These are phyloP conservation scores for Chironomus striatipennis DNA, from an alignment of 1,140 invertebrate species.

Conservation along the genomic window DNA sequence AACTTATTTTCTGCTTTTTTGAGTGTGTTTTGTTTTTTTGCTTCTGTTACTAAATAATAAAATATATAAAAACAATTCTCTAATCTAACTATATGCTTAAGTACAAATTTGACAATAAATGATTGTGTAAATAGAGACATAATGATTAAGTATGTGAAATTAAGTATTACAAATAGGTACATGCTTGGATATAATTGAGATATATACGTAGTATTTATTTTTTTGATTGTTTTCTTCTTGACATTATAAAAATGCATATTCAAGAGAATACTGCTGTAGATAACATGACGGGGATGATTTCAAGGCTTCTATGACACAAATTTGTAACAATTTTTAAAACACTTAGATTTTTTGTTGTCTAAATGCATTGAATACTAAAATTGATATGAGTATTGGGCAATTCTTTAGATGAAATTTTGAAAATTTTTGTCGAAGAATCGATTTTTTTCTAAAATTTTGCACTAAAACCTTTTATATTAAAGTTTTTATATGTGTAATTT, in stretches of 20 bases:
- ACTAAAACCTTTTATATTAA: no score
- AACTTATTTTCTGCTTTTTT: not conserved
- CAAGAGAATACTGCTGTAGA: not conserved
- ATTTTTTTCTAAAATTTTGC: no score
- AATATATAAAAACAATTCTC: not conserved
- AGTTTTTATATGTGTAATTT: no score
- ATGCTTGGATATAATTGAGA: not conserved
- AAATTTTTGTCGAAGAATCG: no score
- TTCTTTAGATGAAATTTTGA: no score
- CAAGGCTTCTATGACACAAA: not conserved
- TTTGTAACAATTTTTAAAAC: not conserved
- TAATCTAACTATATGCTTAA: not conserved
- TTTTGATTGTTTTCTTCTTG: not conserved
- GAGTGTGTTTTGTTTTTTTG: no score
- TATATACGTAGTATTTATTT: not conserved
- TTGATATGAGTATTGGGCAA: no score
- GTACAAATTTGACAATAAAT: not conserved
- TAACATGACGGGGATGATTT: not conserved
- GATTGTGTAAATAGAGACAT: not conserved
- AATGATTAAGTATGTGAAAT: conserved; percentile 1
- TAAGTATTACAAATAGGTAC: not conserved
- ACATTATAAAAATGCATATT: not conserved
- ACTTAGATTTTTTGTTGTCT: not conserved
- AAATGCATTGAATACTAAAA: no score
- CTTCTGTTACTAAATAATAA: no score